These are phyloP conservation scores for Nemoura dubitans DNA, from an alignment of 2,888 invertebrate species.

Conservation along the genomic window DNA sequence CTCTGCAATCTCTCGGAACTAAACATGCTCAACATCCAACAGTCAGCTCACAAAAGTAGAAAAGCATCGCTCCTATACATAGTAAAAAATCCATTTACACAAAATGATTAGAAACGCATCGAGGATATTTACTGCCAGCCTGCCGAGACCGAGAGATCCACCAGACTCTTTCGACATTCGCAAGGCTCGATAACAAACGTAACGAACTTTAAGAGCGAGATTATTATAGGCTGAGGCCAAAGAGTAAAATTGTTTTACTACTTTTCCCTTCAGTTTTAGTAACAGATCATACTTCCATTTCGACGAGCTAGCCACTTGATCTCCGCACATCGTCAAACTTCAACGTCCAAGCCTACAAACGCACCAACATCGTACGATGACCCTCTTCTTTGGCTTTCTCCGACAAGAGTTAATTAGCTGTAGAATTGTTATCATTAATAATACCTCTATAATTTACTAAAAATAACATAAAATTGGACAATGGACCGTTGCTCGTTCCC, in stretches of 20 bases:
- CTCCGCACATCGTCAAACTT: not conserved
- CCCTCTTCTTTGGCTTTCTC: slow-evolving; percentile 1
- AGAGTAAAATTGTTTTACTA: not conserved
- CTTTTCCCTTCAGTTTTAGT: not conserved
- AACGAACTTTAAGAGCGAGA: not conserved
- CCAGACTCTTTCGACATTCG: not conserved
- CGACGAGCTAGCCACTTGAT: no score
- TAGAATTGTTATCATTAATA: not conserved
- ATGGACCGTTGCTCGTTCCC: not conserved
- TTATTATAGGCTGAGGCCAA: not conserved
- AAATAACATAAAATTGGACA: not conserved
- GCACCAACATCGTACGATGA: not conserved
- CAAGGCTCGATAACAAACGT: not conserved
- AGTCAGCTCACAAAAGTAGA: slow-evolving; percentile 33
- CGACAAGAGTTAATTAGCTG: not conserved
- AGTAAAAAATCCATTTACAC: slow-evolving; percentile 27
- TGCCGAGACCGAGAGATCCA: no score
- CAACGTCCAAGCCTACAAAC: not conserved
- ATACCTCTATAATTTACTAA: not conserved
- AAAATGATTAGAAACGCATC: not conserved
- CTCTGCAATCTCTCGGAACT: not conserved
- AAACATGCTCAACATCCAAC: slow-evolving; percentile 24
- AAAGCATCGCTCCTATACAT: slow-evolving; percentile 21
- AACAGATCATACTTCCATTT: no score
- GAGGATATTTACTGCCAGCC: not conserved